Evolutionary conservation across 2,113 vertebrate genomes (phyloP).

Genomic region (Azemiops feae): DNA sequence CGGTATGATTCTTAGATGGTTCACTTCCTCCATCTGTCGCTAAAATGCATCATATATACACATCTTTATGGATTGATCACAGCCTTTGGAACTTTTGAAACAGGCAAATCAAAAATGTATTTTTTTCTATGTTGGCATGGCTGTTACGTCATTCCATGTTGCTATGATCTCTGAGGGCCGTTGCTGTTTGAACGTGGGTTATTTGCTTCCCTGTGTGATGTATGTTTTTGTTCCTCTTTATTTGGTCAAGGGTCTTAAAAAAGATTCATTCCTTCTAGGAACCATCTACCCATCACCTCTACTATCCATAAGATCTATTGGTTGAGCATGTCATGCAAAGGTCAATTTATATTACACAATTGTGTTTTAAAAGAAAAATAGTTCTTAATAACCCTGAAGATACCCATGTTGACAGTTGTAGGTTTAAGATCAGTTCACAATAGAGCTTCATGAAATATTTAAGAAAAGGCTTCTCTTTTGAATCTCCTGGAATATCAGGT

Average conservation of each 20-base stretch:
- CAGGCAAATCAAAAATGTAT: not conserved
- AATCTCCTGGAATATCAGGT: not conserved
- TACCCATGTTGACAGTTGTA: not conserved
- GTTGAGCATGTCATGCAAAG: not conserved
- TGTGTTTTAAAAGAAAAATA: not conserved
- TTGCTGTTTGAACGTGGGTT: not conserved
- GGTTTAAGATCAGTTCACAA: constrained; percentile 7
- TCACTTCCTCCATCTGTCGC: not conserved
- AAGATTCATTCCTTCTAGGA: not conserved
- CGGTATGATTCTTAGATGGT: not conserved
- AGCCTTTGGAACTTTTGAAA: not conserved
- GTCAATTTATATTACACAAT: not conserved
- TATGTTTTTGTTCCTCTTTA: not conserved
- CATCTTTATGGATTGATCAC: not conserved
- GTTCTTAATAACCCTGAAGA: not conserved
- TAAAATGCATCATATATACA: not conserved
- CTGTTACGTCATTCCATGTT: not conserved
- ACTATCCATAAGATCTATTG: not conserved
- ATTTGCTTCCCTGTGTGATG: not conserved
- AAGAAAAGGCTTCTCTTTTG: not conserved
- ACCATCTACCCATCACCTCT: not conserved
- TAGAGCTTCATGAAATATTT: not conserved
- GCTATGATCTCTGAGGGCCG: not conserved
- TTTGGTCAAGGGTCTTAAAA: not conserved
- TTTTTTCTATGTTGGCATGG: not conserved